A percentile compares a stretch with the other conserved stretches of the same genome.
Evolutionary conservation across 2,113 vertebrate genomes (phyloP).

Genomic region (Neomonachus schauinslandi): DNA sequence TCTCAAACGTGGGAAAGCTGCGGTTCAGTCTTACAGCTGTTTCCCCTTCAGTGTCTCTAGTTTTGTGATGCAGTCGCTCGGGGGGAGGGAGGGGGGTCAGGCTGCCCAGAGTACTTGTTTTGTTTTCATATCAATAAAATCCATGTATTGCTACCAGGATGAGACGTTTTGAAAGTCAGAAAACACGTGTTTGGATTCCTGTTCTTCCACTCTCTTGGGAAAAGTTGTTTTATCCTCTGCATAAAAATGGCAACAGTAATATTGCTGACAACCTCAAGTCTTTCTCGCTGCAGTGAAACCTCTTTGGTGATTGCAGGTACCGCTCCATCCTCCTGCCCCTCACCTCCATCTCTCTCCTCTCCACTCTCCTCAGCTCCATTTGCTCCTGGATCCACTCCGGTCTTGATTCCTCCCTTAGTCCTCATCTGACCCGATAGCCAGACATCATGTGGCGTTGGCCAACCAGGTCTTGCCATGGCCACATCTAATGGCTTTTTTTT

Average conservation of each 20-base stretch:
- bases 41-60: neutral
- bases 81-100: neutral
- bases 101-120: neutral
- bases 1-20: neutral
- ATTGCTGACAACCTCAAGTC: neutral
- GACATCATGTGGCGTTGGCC: neutral
- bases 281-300: neutral
- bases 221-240: conserved; percentile 1
- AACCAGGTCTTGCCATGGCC: neutral
- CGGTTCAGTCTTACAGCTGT: neutral
- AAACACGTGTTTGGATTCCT: neutral
- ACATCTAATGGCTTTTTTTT: neutral
- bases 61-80: neutral
- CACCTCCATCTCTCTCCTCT: neutral
- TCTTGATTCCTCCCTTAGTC: neutral
- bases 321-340: neutral
- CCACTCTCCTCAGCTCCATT: neutral
- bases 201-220: neutral
- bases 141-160: neutral
- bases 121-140: neutral
- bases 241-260: neutral
- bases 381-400: neutral
- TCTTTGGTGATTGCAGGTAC: neutral
- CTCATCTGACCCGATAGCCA: neutral
- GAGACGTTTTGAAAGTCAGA: neutral